A percentile compares a stretch with the other conserved stretches of the same genome.
phyloP scores from a whole-genome alignment of 64 coral and sea anemone genomes.

The Cladopsammia gracilis region DNA sequence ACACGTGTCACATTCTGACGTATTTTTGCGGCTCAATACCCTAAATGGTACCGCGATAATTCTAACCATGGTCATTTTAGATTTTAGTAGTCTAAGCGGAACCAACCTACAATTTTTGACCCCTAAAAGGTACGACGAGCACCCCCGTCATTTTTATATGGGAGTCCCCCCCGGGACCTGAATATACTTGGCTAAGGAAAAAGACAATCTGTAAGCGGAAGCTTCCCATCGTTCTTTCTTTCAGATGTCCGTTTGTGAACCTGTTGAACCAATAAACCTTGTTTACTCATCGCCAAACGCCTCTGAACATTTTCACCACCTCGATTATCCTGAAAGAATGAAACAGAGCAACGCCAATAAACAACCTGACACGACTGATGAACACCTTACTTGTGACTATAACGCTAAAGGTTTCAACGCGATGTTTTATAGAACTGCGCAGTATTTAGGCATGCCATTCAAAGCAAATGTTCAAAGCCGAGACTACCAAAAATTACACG shows the following conservation, averaged over 20 bases:
- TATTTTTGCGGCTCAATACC: too few relatives aligned
- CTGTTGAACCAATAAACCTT: neutral
- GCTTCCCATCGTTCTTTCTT: neutral
- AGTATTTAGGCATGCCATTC: neutral
- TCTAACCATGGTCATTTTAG: too few relatives aligned
- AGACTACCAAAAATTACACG: neutral
- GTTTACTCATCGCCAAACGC: constrained; percentile 15
- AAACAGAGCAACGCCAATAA: neutral
- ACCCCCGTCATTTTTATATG: too few relatives aligned
- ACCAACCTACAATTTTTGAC: too few relatives aligned
- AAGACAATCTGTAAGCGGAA: too few relatives aligned
- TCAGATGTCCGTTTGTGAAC: neutral
- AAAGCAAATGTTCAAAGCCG: neutral
- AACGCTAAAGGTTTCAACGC: neutral
- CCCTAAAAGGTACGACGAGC: too few relatives aligned
- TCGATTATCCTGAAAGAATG: neutral
- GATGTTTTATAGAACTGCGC: constrained; percentile 28
- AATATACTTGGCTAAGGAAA: too few relatives aligned
- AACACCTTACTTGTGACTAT: neutral
- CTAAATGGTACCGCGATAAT: too few relatives aligned
- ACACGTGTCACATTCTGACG: too few relatives aligned
- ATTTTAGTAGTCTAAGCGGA: too few relatives aligned
- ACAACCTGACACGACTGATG: neutral
- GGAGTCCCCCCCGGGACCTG: too few relatives aligned
- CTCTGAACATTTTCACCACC: neutral